Base-by-base conservation (phyloP, 2,888 invertebrate genomes). In the Euzophera pinguis region DNA sequence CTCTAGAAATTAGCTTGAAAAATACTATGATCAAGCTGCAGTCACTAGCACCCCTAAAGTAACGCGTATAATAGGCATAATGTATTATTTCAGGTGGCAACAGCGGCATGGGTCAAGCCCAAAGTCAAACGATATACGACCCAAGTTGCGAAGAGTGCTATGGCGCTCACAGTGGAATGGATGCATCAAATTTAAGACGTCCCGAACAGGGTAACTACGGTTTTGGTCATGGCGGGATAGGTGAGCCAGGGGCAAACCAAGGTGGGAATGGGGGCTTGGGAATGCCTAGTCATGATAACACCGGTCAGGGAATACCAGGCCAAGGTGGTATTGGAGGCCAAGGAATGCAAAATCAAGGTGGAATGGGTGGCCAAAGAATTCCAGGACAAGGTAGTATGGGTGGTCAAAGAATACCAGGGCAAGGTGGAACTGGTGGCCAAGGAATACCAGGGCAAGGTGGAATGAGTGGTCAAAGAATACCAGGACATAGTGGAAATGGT, bases 61-160 rank as follows among this genome's bases (percentile, higher is more conserved):
- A n/a, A n/a, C n/a, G n/a, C n/a, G n/a, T n/a, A n/a, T 22, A 22
- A 22, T 22, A 22, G 22, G 22, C n/a, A 42, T 22, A 5, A 14
- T 5, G 17, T 49, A 45, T 10, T 43, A 59, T 84, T 85, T 62
- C 64, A 96, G 96, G 92, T 88, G 96, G 96, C 43, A 93, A 91
- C 58, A 94, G 93, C 71, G 96, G 96, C 52, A 96, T 96, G 95
- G 96, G 96, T 0, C 96, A 96, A 88, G 96, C 96, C 0, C 96
- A 96, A 82, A 96, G 96, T 81, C 96, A 96, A 81, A 95, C 95
- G 47, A 91, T 93, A 55, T 92, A 93, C 49, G 92, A 93, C 47
- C 91, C 90, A 0, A 92, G 91, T 56, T 95, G 95, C 63, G 93
- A 93, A n/a, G 94, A 92, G 45, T 95, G 95, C 73, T 81, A 86